Base-by-base conservation (phyloP, 1,140 invertebrate species). In the Caligus rogercresseyi region DNA sequence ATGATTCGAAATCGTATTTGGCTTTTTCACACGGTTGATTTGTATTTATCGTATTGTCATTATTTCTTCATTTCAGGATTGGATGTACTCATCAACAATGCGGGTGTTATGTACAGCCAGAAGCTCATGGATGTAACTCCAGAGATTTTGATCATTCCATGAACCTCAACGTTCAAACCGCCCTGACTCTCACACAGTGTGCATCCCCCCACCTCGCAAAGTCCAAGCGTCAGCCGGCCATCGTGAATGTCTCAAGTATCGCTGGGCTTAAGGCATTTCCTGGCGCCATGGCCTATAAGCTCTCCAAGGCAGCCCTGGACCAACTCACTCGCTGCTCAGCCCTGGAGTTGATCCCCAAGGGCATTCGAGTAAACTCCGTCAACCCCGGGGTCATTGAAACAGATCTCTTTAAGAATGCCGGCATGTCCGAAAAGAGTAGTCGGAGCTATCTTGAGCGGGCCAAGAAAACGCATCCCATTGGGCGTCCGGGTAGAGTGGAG, bases 381-480 rank as follows among this genome's bases (percentile, higher is more conserved):
- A 81, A 79, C 67, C 81, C 82, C 19, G 80, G 79, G 16, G 73
- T 79, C 1, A 78, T 79, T n/a, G 70, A 78, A 1, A 83, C 83
- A n/a, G 77, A 82, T 64, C 69, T 83, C 19, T 79, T 84, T 63
- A 75, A 77, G 68, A 70, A 77, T 65, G 74, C 74, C 18, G 60
- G 60, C 11, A 52, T 62, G 52, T 20, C 31, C 3, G 18, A 25
- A 1, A 54, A 62, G n/a, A 25, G 19, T 20, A 31, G 24, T 16
- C 15, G 43, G 57, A 18, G 20, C 21, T 60, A 81, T 68, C 89
- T 89, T 68, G 83, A 87, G 67, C 78, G 78, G 16, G 75, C 74
- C 23, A 86, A 85, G 71, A 73, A 77, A 24, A 89, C 86, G 0
- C 88, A 90, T 75, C 83, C 87, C 0, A 69, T 91, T 14, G 86